These are phyloP conservation scores for Diachrysia chrysitis DNA, from an alignment of 2,888 invertebrate species.

Conservation along the genomic window DNA sequence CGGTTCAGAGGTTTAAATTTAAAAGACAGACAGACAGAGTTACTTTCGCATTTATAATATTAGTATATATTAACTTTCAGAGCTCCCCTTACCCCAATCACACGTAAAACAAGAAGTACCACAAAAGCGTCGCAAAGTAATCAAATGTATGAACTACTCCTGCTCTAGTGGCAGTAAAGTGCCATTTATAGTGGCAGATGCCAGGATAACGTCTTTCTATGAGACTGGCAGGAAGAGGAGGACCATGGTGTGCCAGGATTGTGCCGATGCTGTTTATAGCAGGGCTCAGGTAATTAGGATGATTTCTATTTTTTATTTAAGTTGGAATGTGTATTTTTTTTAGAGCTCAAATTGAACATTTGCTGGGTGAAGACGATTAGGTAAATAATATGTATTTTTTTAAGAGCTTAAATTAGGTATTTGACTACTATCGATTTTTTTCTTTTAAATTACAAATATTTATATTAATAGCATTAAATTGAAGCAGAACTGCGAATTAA, in stretches of 20 bases:
- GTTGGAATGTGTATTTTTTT: not conserved
- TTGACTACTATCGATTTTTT: too few species aligned
- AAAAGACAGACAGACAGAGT: too few species aligned
- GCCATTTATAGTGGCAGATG: slow-evolving; percentile 74
- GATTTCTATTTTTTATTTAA: not conserved
- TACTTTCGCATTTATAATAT: not conserved
- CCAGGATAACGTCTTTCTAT: slow-evolving; percentile 80
- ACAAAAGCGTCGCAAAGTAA: slow-evolving; percentile 12
- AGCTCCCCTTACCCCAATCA: not conserved
- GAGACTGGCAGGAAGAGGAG: slow-evolving; percentile 68
- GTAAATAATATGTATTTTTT: too few species aligned
- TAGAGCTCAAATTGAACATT: too few species aligned
- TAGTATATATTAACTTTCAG: not conserved
- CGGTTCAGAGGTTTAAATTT: too few species aligned
- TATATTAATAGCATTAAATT: too few species aligned
- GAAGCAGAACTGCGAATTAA: too few species aligned
- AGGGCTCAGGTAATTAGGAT: slow-evolving; percentile 70
- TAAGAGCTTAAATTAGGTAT: too few species aligned
- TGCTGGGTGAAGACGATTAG: too few species aligned
- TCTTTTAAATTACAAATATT: too few species aligned
- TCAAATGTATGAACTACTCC: slow-evolving; percentile 87
- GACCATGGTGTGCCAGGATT: slow-evolving; percentile 65
- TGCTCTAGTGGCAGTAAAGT: slow-evolving; percentile 77
- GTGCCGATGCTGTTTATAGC: slow-evolving; percentile 60
- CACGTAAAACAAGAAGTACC: slow-evolving; percentile 16